These are phyloP conservation scores for Ciona savignyi DNA, from an alignment of 23 tunicate species.

Conservation along the genomic window DNA sequence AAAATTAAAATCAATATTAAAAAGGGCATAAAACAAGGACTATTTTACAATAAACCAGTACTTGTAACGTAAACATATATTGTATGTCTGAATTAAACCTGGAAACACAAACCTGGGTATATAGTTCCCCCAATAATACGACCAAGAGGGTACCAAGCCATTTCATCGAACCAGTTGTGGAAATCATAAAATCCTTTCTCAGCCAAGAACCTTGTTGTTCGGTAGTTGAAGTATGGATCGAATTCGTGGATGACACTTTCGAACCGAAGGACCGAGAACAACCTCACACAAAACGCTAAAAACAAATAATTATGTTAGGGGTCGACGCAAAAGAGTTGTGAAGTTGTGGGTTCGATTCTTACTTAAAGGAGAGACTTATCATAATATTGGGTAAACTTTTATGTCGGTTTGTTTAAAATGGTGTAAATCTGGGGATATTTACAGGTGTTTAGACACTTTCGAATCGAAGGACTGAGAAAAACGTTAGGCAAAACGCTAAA, in stretches of 20 bases:
- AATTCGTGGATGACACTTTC: slow-evolving; percentile 97
- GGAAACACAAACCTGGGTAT: slow-evolving; percentile 67
- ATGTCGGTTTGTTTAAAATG: no score
- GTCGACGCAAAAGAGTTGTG: no score
- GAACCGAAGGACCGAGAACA: slow-evolving; percentile 87
- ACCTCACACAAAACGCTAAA: slow-evolving; percentile 79
- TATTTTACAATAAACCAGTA: no score
- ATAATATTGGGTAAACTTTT: no score
- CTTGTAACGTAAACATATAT: not conserved
- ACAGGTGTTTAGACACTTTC: no score
- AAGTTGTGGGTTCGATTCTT: no score
- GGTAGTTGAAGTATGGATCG: slow-evolving; percentile 99
- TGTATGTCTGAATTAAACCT: not conserved
- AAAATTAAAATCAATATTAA: no score
- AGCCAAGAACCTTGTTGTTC: slow-evolving; percentile 80
- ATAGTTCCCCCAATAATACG: slow-evolving; percentile 97
- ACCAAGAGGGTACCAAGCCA: slow-evolving; percentile 99
- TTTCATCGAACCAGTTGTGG: slow-evolving; percentile 99
- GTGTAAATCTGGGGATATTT: no score
- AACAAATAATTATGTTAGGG: no score
- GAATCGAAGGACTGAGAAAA: slow-evolving; percentile 85
- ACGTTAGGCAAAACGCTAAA: slow-evolving; percentile 71
- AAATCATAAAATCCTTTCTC: slow-evolving; percentile 94
- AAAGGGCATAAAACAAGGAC: no score
- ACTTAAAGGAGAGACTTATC: no score